Conservation (phyloP, 2,113 vertebrate genomes). For the Galeopterus variegatus region DNA sequence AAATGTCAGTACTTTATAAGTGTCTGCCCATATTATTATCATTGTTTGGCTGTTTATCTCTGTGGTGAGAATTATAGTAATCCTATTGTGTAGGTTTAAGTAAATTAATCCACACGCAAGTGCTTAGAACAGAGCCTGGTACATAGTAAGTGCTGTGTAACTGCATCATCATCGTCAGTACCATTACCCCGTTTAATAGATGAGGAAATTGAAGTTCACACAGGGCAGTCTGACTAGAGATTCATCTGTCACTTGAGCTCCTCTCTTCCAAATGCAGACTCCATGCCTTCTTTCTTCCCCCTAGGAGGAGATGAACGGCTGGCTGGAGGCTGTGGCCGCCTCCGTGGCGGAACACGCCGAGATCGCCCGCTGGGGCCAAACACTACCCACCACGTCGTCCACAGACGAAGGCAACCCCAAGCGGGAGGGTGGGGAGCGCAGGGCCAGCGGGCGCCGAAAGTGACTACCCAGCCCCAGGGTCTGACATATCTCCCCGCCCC, state of each 20-base stretch:
- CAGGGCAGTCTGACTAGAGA: neutral
- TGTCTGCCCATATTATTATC: neutral
- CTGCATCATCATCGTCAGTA: too few species aligned
- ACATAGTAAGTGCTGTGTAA: neutral
- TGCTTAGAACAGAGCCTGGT: neutral
- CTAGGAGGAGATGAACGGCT: conserved; percentile 95
- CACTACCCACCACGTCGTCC: conserved; percentile 96
- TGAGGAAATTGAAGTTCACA: neutral
- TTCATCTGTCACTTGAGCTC: neutral
- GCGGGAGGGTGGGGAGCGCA: conserved; percentile 93
- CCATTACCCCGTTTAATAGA: neutral
- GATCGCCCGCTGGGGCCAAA: conserved; percentile 93
- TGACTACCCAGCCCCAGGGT: conserved; percentile 84
- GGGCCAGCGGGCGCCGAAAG: conserved; percentile 92
- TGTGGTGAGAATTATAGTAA: neutral
- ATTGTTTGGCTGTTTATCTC: neutral
- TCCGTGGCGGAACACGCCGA: conserved; percentile 93
- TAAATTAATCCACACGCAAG: conserved; percentile 23
- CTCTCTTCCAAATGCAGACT: neutral
- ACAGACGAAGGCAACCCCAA: conserved; percentile 95
- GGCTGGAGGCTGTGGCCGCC: conserved; percentile 91
- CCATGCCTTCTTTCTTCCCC: neutral
- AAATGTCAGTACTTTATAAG: neutral
- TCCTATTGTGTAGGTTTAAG: neutral
- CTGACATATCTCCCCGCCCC: neutral